A percentile compares a stretch with the other conserved stretches of the same genome.
Conservation (phyloP, 1,140 invertebrate genomes). For the Atta cephalotes region DNA sequence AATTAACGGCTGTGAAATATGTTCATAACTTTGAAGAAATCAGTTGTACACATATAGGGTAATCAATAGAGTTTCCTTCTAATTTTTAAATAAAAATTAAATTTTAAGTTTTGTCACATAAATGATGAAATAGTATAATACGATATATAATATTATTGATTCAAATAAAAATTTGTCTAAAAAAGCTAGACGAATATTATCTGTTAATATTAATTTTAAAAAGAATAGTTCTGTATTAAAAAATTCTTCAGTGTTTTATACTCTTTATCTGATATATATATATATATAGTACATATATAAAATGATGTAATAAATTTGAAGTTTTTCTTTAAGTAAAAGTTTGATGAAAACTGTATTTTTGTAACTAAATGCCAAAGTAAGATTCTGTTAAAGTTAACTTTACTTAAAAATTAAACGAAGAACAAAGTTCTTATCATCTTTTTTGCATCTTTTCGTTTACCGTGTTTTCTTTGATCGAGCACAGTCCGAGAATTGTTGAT, state of each 20-base stretch:
- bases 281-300: not conserved
- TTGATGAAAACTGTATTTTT: conserved; percentile 2
- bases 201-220: not conserved
- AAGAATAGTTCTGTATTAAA: not conserved
- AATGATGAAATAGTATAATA: not conserved
- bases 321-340: not conserved
- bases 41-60: conserved; percentile 5
- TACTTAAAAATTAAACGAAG: conserved; percentile 20
- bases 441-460: conserved; percentile 36
- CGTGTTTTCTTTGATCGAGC: not conserved
- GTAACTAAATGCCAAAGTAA: not conserved
- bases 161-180: not conserved
- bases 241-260: not conserved
- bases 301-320: not conserved
- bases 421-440: not conserved
- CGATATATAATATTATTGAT: not conserved
- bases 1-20: conserved; percentile 18
- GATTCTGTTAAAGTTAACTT: conserved; percentile 1
- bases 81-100: conserved; percentile 3
- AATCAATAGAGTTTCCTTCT: not conserved
- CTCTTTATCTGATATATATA: not conserved
- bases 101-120: not conserved
- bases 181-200: not conserved
- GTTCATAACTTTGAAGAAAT: conserved; percentile 1
- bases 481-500: conserved; percentile 1